A percentile compares a stretch with the other conserved stretches of the same genome.
These are phyloP conservation scores for Leptinotarsa texana DNA, from an alignment of 1,140 invertebrate genomes.

Conservation along the genomic window DNA sequence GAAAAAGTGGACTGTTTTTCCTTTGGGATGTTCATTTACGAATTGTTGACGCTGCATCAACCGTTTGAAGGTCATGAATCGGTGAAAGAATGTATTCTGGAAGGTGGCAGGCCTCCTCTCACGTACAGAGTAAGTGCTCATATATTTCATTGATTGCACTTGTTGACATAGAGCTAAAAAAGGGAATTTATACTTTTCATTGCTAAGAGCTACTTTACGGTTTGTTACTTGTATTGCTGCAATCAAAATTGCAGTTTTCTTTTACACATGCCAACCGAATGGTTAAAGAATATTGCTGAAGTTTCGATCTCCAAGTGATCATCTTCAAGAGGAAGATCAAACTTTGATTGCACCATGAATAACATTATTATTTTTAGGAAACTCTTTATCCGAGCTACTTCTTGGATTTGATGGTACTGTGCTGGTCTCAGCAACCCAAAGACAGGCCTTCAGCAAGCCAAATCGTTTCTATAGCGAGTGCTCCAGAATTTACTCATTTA, in stretches of 20 bases:
- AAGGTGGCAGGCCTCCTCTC: slow-evolving; percentile 88
- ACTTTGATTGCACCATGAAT: too few relatives aligned
- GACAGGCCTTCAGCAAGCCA: slow-evolving; percentile 90
- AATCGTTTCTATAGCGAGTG: slow-evolving; percentile 87
- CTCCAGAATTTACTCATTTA: slow-evolving; percentile 91
- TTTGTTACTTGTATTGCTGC: too few relatives aligned
- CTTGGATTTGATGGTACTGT: slow-evolving; percentile 93
- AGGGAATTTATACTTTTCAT: too few relatives aligned
- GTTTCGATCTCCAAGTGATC: too few relatives aligned
- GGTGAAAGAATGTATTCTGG: slow-evolving; percentile 93
- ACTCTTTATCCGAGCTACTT: slow-evolving; percentile 87
- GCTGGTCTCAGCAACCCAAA: slow-evolving; percentile 89
- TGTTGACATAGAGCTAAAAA: too few relatives aligned
- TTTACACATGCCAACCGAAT: too few relatives aligned
- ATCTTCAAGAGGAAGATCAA: too few relatives aligned
- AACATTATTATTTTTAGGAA: slow-evolving; percentile 56
- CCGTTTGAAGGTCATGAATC: slow-evolving; percentile 95
- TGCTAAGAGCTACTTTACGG: too few relatives aligned
- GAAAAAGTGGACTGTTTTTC: slow-evolving; percentile 99
- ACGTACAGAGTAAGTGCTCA: slow-evolving; percentile 70
- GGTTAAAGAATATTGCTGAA: too few relatives aligned
- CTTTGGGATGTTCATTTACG: slow-evolving; percentile 99
- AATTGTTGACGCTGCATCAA: slow-evolving; percentile 88
- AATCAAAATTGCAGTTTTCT: too few relatives aligned
- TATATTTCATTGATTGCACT: too few relatives aligned